These are phyloP conservation scores for Ambastaia sidthimunki DNA, from an alignment of 2,797 vertebrate species.

Conservation along the genomic window DNA sequence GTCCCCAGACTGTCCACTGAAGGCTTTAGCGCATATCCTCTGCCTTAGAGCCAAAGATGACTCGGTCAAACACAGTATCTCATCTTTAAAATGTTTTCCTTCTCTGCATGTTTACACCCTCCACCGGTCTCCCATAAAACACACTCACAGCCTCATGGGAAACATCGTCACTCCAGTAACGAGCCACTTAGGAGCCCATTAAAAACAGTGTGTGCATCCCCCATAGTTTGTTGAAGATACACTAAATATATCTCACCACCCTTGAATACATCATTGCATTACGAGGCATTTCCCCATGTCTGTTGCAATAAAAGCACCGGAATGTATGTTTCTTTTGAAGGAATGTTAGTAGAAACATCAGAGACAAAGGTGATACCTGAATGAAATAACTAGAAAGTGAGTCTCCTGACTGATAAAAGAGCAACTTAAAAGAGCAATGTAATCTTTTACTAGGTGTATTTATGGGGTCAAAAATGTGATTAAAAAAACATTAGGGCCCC, in stretches of 20 bases:
- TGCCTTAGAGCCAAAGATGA: constrained; percentile 66
- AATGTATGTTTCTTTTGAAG: neutral
- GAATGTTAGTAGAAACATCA: neutral
- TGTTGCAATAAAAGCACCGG: neutral
- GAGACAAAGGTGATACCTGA: neutral
- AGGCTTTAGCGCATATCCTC: constrained; percentile 65
- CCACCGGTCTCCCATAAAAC: constrained; percentile 71
- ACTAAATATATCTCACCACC: constrained; percentile 62
- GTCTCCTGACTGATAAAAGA: neutral
- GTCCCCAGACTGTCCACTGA: neutral
- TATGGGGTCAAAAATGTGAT: neutral
- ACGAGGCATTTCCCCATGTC: constrained; percentile 30
- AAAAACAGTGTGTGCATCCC: constrained; percentile 70
- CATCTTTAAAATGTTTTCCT: constrained; percentile 75
- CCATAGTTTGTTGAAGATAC: constrained; percentile 62
- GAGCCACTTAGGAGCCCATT: constrained; percentile 79
- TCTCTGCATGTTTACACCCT: constrained; percentile 79
- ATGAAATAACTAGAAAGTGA: neutral
- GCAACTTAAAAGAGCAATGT: too few species aligned
- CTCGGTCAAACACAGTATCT: constrained; percentile 73
- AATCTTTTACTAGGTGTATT: neutral
- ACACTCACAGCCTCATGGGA: constrained; percentile 77
- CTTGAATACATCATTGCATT: constrained; percentile 29
- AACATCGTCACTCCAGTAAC: constrained; percentile 77
- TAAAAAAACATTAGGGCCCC: neutral